Percentiles rank a stretch among this genome's conserved stretches.
Conservation (phyloP, 1,140 invertebrate species). For the Spodoptera frugiperda region DNA sequence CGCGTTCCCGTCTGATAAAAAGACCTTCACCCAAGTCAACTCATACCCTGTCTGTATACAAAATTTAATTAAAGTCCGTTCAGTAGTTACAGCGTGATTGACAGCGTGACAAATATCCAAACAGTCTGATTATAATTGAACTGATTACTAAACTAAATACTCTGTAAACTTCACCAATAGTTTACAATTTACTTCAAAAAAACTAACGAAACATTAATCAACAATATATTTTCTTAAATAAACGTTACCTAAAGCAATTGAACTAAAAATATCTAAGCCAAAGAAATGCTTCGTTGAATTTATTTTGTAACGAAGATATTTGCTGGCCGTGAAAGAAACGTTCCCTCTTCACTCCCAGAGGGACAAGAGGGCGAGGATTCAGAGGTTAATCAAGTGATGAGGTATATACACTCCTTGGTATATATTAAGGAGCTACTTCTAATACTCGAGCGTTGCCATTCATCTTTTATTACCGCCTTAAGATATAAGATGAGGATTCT, state of each 20-base stretch:
- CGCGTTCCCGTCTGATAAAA: no score
- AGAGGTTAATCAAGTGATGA: slow-evolving; percentile 26
- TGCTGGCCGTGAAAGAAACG: slow-evolving; percentile 7
- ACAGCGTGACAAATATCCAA: no score
- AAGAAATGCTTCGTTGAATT: slow-evolving; percentile 22
- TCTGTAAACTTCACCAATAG: no score
- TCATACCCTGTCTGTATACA: no score
- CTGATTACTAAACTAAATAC: no score
- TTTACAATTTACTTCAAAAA: not conserved
- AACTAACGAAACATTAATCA: not conserved
- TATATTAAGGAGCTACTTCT: not conserved
- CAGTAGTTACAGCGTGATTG: no score
- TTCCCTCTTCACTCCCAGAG: not conserved
- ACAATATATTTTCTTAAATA: not conserved
- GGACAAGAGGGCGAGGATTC: not conserved
- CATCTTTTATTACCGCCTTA: not conserved
- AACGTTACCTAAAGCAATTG: not conserved
- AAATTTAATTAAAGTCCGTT: no score
- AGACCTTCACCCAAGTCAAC: no score
- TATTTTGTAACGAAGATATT: slow-evolving; percentile 36
- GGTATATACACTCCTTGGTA: not conserved
- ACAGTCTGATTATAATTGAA: no score
- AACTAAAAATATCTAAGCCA: not conserved
- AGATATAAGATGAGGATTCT: no score
- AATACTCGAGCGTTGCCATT: not conserved